Conservation (phyloP, 2,797 vertebrate species). For the Sparus aurata region DNA sequence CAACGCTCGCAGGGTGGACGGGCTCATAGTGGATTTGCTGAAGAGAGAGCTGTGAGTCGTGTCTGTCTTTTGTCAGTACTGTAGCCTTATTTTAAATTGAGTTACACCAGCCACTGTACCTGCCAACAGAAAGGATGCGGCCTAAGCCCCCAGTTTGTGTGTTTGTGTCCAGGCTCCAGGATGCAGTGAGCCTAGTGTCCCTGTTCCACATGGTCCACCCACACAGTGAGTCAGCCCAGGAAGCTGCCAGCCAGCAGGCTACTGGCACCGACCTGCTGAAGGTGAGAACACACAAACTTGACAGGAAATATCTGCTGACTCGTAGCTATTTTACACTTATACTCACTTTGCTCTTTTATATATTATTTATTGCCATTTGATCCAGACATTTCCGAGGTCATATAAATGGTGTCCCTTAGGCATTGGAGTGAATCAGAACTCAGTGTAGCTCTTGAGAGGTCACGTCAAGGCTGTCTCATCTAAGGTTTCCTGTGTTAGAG, state of each 20-base stretch:
- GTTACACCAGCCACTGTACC: not conserved
- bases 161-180: conserved; percentile 85
- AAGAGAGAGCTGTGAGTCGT: conserved; percentile 92
- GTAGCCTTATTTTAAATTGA: not conserved
- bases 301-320: conserved; percentile 12
- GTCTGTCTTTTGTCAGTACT: not conserved
- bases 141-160: not conserved
- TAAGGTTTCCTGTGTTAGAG: conserved; percentile 60
- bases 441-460: conserved; percentile 50
- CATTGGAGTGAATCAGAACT: conserved; percentile 44
- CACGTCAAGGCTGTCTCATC: conserved; percentile 45
- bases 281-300: conserved; percentile 78
- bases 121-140: not conserved
- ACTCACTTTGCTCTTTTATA: not conserved
- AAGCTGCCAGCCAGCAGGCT: conserved; percentile 84
- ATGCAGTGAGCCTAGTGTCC: conserved; percentile 88
- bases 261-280: conserved; percentile 89
- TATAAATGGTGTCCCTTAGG: conserved; percentile 10
- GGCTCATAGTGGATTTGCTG: conserved; percentile 94
- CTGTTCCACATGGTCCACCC: conserved; percentile 93
- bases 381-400: conserved; percentile 26
- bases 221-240: conserved; percentile 89
- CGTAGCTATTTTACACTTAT: not conserved
- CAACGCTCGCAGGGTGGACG: conserved; percentile 87
- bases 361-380: conserved; percentile 24